Evolutionary conservation across 2,113 vertebrate species (phyloP).

Genomic region (Chauna torquata): DNA sequence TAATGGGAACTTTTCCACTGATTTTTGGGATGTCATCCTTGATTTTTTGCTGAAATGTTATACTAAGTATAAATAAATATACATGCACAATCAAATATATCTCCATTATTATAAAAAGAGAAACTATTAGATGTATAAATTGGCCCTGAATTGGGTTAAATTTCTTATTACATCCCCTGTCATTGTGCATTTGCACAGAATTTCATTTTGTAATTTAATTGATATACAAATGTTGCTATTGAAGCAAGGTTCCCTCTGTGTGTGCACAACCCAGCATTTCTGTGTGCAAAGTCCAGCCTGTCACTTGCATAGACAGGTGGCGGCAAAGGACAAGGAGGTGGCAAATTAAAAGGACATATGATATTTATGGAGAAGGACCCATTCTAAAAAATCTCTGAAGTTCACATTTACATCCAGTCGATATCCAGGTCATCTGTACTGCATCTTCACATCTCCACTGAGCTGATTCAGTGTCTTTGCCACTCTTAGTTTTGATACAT

Average conservation of each 20-base stretch:
- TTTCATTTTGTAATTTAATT: conserved; percentile 37
- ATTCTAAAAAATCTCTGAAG: background rate
- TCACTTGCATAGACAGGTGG: background rate
- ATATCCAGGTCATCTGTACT: background rate
- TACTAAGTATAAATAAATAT: background rate
- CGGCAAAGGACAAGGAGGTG: background rate
- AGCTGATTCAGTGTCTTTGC: background rate
- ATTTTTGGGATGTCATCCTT: background rate
- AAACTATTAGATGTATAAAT: conserved; percentile 11
- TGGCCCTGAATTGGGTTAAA: background rate
- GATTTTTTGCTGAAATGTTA: background rate
- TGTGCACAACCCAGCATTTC: background rate
- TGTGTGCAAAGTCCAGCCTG: background rate
- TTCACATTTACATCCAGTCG: conserved; percentile 35
- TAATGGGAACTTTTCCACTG: background rate
- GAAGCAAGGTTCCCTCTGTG: background rate
- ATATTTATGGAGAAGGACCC: background rate
- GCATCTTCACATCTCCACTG: background rate
- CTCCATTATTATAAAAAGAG: conserved; percentile 20
- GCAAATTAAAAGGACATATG: background rate
- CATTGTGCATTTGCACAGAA: conserved; percentile 28
- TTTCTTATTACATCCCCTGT: conserved; percentile 15
- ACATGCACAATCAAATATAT: conserved; percentile 4
- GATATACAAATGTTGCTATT: background rate
- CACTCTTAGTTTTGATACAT: background rate